phyloP scores from a whole-genome alignment of 1,140 invertebrate genomes.

The Panagrolaimus sp. region DNA sequence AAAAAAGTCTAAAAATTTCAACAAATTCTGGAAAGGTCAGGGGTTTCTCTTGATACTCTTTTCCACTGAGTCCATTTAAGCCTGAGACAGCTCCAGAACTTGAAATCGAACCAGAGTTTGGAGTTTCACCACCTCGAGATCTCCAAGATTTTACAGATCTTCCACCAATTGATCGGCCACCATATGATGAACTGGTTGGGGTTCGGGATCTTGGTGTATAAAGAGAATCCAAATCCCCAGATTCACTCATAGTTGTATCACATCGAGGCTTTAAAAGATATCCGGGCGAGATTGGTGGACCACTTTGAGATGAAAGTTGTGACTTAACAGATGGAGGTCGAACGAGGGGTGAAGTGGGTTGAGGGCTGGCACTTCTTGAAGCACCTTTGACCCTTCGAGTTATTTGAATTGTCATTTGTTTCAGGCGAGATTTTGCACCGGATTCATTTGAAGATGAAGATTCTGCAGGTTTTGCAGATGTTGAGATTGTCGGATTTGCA shows the following conservation, averaged over 20 bases:
- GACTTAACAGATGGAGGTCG: slow-evolving; percentile 57
- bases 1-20: slow-evolving; percentile 80
- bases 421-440: slow-evolving; percentile 49
- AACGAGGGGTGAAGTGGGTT: slow-evolving; percentile 57
- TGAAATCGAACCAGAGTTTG: slow-evolving; percentile 57
- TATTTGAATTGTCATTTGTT: slow-evolving; percentile 56
- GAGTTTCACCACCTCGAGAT: slow-evolving; percentile 57
- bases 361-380: slow-evolving; percentile 49
- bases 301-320: slow-evolving; percentile 54
- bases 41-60: slow-evolving; percentile 73
- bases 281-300: slow-evolving; percentile 56
- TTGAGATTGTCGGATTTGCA: slow-evolving; percentile 40
- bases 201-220: slow-evolving; percentile 57
- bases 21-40: slow-evolving; percentile 79
- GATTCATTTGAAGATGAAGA: slow-evolving; percentile 52
- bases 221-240: slow-evolving; percentile 57
- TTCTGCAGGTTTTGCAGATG: slow-evolving; percentile 43
- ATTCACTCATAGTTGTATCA: slow-evolving; percentile 54
- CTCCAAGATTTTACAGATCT: slow-evolving; percentile 65
- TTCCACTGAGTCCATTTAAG: slow-evolving; percentile 49
- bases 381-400: slow-evolving; percentile 48
- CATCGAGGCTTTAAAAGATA: slow-evolving; percentile 56
- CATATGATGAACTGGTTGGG: slow-evolving; percentile 51
- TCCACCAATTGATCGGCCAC: slow-evolving; percentile 45
- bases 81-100: slow-evolving; percentile 55